phyloP scores from a whole-genome alignment of 2,888 invertebrate species.

The Harmothoe impar region DNA sequence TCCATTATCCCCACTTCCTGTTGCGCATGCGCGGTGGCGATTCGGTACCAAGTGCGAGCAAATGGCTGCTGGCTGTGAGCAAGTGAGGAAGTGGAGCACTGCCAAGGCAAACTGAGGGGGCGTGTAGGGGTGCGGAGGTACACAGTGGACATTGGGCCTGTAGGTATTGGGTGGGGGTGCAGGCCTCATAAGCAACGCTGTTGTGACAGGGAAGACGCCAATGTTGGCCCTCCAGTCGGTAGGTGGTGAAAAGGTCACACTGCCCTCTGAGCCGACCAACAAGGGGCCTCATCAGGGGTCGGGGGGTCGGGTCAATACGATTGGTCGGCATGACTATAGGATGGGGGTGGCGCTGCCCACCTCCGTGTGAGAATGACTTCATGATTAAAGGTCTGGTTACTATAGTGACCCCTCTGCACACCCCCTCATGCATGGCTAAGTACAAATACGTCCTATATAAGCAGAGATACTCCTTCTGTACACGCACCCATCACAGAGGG shows the following conservation, averaged over 20 bases:
- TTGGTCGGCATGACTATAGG: not conserved
- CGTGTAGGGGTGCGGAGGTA: not conserved
- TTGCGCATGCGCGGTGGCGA: not conserved
- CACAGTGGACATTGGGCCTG: not conserved
- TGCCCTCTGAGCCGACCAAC: not conserved
- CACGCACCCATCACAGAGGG: too few species aligned
- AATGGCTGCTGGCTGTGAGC: not conserved
- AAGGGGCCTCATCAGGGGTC: slow-evolving; percentile 31
- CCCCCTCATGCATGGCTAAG: too few species aligned
- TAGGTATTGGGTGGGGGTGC: not conserved
- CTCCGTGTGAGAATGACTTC: not conserved
- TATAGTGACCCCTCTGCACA: too few species aligned
- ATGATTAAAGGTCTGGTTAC: not conserved
- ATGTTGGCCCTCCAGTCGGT: slow-evolving; percentile 22
- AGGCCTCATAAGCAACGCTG: not conserved
- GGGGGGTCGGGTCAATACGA: slow-evolving; percentile 7
- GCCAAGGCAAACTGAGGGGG: not conserved
- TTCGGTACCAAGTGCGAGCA: slow-evolving; percentile 24
- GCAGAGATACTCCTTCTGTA: too few species aligned
- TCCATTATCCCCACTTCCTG: slow-evolving; percentile 52
- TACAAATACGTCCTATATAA: too few species aligned
- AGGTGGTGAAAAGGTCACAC: slow-evolving; percentile 15
- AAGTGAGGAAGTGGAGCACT: not conserved
- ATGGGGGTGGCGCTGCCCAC: not conserved
- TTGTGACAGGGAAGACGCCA: slow-evolving; percentile 20